Evolutionary conservation across 2,797 vertebrate genomes (phyloP), one percentile per base, ranked within the genome.

Genomic region (Acrossocheilus fasciatus): DNA sequence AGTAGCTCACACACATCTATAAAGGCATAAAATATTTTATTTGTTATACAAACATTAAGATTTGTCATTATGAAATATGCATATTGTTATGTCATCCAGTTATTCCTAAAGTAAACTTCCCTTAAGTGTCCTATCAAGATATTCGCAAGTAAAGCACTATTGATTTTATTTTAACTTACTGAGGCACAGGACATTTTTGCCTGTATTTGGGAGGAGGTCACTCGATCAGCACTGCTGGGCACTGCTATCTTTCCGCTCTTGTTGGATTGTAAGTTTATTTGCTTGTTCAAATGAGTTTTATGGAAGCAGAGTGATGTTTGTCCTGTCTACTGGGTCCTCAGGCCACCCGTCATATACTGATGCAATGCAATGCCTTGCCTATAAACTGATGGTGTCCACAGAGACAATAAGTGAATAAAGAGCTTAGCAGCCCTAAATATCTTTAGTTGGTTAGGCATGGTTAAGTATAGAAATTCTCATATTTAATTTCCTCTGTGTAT

Each of bases 281-380:
- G 23, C 30, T 50, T 87, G 62, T n/a, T 73, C 34, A 14, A 26
- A 15, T 45, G 43, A 15, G 7, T 17, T 26, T 75, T 50, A 6
- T 34, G 11, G 45, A 52, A 75, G 17, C 8, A 20, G 43, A 20
- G 17, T 34, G 50, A 66, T 64, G 26, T 82, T 82, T 79, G 57
- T 79, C 69, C 68, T 76, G 34, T 79, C 77, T 69, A 30, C 45
- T 30, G 41, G 59, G 81, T 81, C 81, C 76, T 87, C 54, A 68
- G 83, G 57, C 79, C 83, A 87, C 77, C 83, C 10, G 74, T 81
- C 87, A 87, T 77, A 81, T 90, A 84, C 80, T 86, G n/a, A 23
- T 14, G 59, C 34, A 36, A 36, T 36, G 34, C 34, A 36, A 36
- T 36, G 34, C 34, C 34, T 36, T 36, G 34, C 34, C 34, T 36